A percentile compares a stretch with the other conserved stretches of the same genome.
Evolutionary conservation across 2,113 vertebrate species (phyloP).

Genomic region (Cheilinus undulatus): DNA sequence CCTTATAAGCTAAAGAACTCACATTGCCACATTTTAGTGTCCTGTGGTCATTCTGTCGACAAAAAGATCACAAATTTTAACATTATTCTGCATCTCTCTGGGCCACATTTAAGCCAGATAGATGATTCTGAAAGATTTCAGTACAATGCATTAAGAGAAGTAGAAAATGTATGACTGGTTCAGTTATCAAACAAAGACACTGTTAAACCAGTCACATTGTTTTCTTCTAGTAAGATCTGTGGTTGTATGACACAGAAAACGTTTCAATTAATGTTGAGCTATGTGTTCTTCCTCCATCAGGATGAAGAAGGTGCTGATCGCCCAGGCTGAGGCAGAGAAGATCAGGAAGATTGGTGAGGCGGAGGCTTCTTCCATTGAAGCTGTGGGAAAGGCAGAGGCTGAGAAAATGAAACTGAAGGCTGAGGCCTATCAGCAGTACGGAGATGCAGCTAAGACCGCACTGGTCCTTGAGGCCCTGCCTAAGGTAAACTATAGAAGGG

Average conservation of each 20-base stretch:
- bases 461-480: conserved; percentile 93
- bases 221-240: too few species aligned
- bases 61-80: too few species aligned
- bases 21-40: background rate
- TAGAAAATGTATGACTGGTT: too few species aligned
- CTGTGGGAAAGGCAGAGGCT: conserved; percentile 91
- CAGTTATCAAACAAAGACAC: too few species aligned
- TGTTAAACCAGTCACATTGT: too few species aligned
- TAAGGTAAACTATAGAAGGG: conserved; percentile 79
- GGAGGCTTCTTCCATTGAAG: conserved; percentile 89
- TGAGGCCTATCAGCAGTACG: conserved; percentile 91
- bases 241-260: too few species aligned
- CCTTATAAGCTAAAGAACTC: background rate
- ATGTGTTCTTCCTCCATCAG: conserved; percentile 69
- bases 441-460: conserved; percentile 91
- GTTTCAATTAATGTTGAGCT: background rate
- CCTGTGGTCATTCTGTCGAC: too few species aligned
- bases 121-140: too few species aligned
- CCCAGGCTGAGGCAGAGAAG: conserved; percentile 94
- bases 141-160: too few species aligned
- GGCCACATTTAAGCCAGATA: too few species aligned
- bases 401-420: conserved; percentile 96
- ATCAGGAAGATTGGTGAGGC: conserved; percentile 92
- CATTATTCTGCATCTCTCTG: too few species aligned
- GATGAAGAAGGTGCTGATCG: conserved; percentile 89